A percentile compares a stretch with the other conserved stretches of the same genome.
phyloP scores from a whole-genome alignment of 2,888 invertebrate species.

The Drosophila putrida region DNA sequence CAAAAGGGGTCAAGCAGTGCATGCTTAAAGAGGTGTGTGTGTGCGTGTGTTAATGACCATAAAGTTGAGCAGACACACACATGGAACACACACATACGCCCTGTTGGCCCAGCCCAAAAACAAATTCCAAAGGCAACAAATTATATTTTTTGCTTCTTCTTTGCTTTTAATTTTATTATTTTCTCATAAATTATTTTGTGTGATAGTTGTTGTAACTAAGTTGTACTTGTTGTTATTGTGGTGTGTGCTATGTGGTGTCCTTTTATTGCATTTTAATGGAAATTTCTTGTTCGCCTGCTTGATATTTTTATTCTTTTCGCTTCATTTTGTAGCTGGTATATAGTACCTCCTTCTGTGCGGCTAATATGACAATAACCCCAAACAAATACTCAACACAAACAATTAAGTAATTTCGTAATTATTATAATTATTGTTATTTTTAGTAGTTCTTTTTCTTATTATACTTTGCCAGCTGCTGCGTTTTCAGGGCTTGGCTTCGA shows the following conservation, averaged over 20 bases:
- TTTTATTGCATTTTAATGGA: slow-evolving; percentile 80
- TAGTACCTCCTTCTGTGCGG: slow-evolving; percentile 61
- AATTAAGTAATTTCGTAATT: slow-evolving; percentile 68
- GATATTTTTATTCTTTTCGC: slow-evolving; percentile 38
- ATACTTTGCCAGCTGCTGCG: slow-evolving; percentile 2
- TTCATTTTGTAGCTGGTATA: slow-evolving; percentile 30
- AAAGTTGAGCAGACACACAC: slow-evolving; percentile 31
- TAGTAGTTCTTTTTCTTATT: slow-evolving; percentile 18
- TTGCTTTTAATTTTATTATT: slow-evolving; percentile 72
- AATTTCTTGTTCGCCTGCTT: slow-evolving; percentile 47
- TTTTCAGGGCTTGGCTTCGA: slow-evolving; percentile 42
- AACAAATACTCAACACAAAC: slow-evolving; percentile 40
- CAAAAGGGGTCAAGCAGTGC: slow-evolving; percentile 48
- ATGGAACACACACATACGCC: slow-evolving; percentile 63
- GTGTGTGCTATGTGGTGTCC: slow-evolving; percentile 22
- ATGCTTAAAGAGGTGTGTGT: not conserved
- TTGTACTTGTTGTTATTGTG: slow-evolving; percentile 7
- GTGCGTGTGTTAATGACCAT: slow-evolving; percentile 52
- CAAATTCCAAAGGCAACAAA: slow-evolving; percentile 25
- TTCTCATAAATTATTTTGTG: slow-evolving; percentile 64
- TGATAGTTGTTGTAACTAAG: slow-evolving; percentile 5
- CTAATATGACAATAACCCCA: slow-evolving; percentile 55
- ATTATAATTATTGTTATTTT: slow-evolving; percentile 27
- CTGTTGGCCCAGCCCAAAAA: slow-evolving; percentile 55
- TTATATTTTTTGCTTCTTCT: slow-evolving; percentile 12